phyloP scores from a whole-genome alignment of 2,113 vertebrate genomes.

The Bubo bubo region DNA sequence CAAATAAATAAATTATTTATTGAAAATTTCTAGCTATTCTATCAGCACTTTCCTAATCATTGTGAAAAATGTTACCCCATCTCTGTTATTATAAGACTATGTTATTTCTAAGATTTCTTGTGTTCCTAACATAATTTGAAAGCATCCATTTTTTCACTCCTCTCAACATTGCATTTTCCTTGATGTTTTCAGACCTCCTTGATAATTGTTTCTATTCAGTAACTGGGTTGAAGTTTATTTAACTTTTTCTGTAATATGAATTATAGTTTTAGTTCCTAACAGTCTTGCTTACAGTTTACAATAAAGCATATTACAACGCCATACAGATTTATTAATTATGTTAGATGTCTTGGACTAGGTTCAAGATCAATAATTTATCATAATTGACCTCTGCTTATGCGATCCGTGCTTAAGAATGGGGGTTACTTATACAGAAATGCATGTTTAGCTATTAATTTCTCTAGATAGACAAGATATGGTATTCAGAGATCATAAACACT shows the following conservation, averaged over 20 bases:
- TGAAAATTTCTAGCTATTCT: not conserved
- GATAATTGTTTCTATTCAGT: not conserved
- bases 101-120: not conserved
- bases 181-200: not conserved
- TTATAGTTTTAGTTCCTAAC: not conserved
- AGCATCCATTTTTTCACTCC: not conserved
- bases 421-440: not conserved
- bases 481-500: not conserved
- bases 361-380: not conserved
- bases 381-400: not conserved
- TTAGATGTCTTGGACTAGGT: not conserved
- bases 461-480: not conserved
- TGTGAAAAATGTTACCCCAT: not conserved
- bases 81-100: not conserved
- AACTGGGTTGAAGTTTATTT: not conserved
- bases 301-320: not conserved
- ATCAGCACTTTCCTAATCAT: not conserved
- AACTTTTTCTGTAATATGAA: not conserved
- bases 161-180: not conserved
- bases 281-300: not conserved
- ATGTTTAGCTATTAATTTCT: not conserved
- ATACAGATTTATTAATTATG: not conserved
- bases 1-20: not conserved
- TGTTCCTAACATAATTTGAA: not conserved
- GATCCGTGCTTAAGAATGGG: not conserved